A percentile compares a stretch with the other conserved stretches of the same genome.
These are phyloP conservation scores for Pseudomyrmex flavicornis DNA, from an alignment of 1,140 invertebrate species.

Conservation along the genomic window DNA sequence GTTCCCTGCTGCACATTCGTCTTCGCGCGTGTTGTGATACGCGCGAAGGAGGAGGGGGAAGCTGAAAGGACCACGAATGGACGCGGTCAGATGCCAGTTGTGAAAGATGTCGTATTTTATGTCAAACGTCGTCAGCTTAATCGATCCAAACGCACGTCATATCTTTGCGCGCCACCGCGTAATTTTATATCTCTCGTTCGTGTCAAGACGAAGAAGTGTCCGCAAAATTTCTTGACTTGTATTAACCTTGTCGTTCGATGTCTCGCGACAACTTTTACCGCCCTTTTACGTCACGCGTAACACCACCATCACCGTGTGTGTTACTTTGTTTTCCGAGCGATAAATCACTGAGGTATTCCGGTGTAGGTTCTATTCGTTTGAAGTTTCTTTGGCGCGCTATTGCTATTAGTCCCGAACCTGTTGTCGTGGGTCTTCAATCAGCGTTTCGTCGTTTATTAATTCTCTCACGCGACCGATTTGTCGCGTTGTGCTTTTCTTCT, in stretches of 20 bases:
- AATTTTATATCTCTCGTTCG: slow-evolving; percentile 61
- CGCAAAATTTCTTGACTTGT: slow-evolving; percentile 49
- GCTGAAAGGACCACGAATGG: slow-evolving; percentile 28
- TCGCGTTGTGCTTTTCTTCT: too few relatives aligned
- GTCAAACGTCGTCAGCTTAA: slow-evolving; percentile 67
- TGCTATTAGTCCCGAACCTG: neutral
- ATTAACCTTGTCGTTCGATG: slow-evolving; percentile 48
- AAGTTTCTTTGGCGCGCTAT: neutral
- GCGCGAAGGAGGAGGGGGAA: slow-evolving; percentile 21
- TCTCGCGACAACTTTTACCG: too few relatives aligned
- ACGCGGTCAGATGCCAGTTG: slow-evolving; percentile 57
- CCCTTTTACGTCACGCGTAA: neutral
- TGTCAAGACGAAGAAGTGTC: slow-evolving; percentile 28
- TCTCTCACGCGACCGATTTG: too few relatives aligned
- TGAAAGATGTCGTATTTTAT: slow-evolving; percentile 68
- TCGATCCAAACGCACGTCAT: slow-evolving; percentile 52
- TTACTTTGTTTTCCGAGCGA: neutral
- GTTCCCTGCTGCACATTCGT: neutral
- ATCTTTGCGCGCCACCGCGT: slow-evolving; percentile 49
- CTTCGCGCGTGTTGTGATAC: neutral
- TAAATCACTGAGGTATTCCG: neutral
- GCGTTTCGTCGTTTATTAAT: neutral
- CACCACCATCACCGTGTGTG: neutral
- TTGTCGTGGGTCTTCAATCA: neutral
- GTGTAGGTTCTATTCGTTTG: neutral